These are phyloP conservation scores for Pseudolaguvia tuberculata DNA, from an alignment of 2,113 vertebrate species.

Conservation along the genomic window DNA sequence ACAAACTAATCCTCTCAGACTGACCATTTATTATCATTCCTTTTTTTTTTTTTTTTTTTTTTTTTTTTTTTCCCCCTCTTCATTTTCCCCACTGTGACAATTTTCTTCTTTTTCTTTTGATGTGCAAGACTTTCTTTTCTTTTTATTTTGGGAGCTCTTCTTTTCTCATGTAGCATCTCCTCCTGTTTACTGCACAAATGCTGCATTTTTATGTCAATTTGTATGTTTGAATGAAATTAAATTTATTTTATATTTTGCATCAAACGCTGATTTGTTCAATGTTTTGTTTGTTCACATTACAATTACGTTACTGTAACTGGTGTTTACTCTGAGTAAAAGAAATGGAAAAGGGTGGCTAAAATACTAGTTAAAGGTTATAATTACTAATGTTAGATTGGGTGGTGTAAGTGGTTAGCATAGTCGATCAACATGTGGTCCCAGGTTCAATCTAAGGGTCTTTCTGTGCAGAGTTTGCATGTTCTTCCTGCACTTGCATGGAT, in stretches of 20 bases:
- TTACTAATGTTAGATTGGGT: too few species aligned
- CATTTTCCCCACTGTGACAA: constrained; percentile 26
- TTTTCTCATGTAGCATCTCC: constrained; percentile 37
- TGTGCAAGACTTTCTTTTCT: constrained; percentile 15
- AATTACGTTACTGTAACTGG: too few species aligned
- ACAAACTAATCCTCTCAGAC: constrained; percentile 24
- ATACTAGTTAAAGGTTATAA: too few species aligned
- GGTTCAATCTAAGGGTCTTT: too few species aligned
- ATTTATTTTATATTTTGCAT: constrained; percentile 54
- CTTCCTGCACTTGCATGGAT: too few species aligned
- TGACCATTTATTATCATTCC: background rate
- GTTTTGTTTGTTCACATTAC: background rate
- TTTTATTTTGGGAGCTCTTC: constrained; percentile 20
- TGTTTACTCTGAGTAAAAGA: too few species aligned
- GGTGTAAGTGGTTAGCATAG: too few species aligned
- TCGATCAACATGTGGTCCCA: too few species aligned
- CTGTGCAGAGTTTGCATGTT: too few species aligned
- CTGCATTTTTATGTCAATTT: constrained; percentile 54
- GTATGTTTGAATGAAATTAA: constrained; percentile 49
- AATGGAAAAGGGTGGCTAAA: too few species aligned
- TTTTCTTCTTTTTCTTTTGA: constrained; percentile 14
- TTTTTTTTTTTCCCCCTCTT: background rate
- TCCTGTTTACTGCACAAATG: constrained; percentile 49
- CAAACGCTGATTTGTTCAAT: constrained; percentile 7
- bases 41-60: constrained; percentile 11